Conservation (phyloP, 1,140 invertebrate genomes). For the Brachionus asplanchnoidis region DNA sequence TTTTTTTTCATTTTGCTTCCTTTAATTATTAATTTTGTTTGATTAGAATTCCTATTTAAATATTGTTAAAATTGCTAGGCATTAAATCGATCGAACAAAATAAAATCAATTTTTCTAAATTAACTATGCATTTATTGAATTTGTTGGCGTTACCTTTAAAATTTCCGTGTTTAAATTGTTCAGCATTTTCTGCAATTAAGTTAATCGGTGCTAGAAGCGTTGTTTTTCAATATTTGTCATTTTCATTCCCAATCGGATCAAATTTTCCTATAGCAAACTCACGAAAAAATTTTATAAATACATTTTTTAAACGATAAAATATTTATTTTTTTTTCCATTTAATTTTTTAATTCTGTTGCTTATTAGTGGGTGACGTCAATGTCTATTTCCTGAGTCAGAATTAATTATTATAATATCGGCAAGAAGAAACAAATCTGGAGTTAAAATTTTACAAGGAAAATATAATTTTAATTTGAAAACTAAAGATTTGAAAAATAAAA, state of each 20-base stretch:
- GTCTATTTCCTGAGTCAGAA: neutral
- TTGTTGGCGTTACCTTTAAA: neutral
- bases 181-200: neutral
- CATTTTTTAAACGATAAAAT: neutral
- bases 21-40: neutral
- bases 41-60: neutral
- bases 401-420: neutral
- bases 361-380: neutral
- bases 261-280: neutral
- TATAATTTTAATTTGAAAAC: slow-evolving; percentile 1
- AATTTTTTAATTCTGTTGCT: neutral
- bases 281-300: neutral
- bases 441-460: neutral
- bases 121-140: neutral
- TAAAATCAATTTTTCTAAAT: neutral
- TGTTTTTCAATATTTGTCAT: neutral
- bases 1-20: neutral
- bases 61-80: neutral
- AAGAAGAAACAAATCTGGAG: neutral
- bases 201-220: neutral
- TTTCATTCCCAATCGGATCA: neutral
- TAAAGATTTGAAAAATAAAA: neutral
- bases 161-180: neutral
- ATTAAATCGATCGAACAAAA: neutral
- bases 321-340: neutral